A percentile compares a stretch with the other conserved stretches of the same genome.
phyloP scores from a whole-genome alignment of 2,888 invertebrate genomes.

The Heteromyza rotundicornis region DNA sequence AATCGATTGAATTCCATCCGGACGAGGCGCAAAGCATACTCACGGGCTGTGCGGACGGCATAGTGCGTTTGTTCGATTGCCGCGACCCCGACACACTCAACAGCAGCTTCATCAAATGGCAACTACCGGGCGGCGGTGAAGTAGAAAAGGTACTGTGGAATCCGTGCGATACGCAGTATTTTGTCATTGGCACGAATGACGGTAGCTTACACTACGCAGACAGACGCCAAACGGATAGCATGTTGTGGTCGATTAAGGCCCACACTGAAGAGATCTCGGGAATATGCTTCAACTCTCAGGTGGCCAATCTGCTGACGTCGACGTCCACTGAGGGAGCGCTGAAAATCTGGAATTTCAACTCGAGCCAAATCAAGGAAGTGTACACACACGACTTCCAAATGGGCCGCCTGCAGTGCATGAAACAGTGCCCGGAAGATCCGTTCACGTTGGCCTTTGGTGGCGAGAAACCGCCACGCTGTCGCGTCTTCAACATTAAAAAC shows the following conservation, averaged over 20 bases:
- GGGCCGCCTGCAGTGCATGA: conserved; percentile 76
- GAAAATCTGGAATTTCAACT: conserved; percentile 81
- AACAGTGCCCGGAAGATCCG: conserved; percentile 81
- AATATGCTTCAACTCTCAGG: conserved; percentile 73
- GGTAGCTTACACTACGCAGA: conserved; percentile 78
- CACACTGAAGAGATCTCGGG: conserved; percentile 88
- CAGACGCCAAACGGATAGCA: conserved; percentile 69
- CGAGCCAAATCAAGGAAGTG: conserved; percentile 47
- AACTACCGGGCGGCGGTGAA: conserved; percentile 72
- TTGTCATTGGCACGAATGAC: conserved; percentile 69
- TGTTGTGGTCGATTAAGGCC: conserved; percentile 76
- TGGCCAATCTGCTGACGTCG: conserved; percentile 79
- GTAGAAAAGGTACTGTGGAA: conserved; percentile 90
- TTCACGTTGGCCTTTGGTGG: conserved; percentile 84
- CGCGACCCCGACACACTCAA: conserved; percentile 71
- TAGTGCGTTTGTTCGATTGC: conserved; percentile 82
- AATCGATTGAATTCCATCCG: conserved; percentile 83
- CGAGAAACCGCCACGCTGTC: conserved; percentile 78
- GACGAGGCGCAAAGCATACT: conserved; percentile 81
- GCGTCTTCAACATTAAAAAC: conserved; percentile 65
- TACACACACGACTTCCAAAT: conserved; percentile 68
- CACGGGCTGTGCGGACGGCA: conserved; percentile 84
- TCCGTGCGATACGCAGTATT: conserved; percentile 76
- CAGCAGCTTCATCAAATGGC: conserved; percentile 68
- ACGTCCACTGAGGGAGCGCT: conserved; percentile 80